A percentile compares a stretch with the other conserved stretches of the same genome.
Conservation (phyloP, 2,888 invertebrate genomes). For the Candidula unifasciata region DNA sequence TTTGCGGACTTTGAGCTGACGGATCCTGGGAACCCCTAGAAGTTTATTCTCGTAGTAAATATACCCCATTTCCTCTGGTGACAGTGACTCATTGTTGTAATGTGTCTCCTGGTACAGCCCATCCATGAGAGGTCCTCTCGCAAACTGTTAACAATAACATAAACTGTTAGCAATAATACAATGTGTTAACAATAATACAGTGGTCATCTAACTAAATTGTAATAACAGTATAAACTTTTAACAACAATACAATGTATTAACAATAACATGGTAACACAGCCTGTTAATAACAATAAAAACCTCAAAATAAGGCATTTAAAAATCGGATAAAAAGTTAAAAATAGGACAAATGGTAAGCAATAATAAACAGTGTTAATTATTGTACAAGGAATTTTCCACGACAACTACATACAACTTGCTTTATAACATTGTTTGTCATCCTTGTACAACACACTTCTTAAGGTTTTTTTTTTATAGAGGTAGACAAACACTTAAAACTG, state of each 20-base stretch:
- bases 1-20: conserved; percentile 73
- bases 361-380: too few species aligned
- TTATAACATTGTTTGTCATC: too few species aligned
- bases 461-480: too few species aligned
- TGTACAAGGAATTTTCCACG: too few species aligned
- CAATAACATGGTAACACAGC: conserved; percentile 71
- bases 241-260: neutral
- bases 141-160: conserved; percentile 71
- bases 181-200: conserved; percentile 66
- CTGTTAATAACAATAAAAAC: too few species aligned
- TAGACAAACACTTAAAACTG: too few species aligned
- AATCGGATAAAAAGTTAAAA: too few species aligned
- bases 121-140: conserved; percentile 79
- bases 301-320: too few species aligned
- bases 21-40: conserved; percentile 75
- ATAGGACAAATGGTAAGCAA: too few species aligned
- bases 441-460: too few species aligned
- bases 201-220: conserved; percentile 79
- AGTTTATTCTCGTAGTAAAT: conserved; percentile 78
- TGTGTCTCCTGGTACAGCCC: conserved; percentile 82
- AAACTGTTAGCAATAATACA: neutral
- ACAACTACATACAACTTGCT: too few species aligned
- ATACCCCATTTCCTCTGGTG: conserved; percentile 75
- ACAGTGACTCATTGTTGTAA: conserved; percentile 77
- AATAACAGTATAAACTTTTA: neutral